phyloP scores from a whole-genome alignment of 2,888 invertebrate species.

The Harpalus rubripes region DNA sequence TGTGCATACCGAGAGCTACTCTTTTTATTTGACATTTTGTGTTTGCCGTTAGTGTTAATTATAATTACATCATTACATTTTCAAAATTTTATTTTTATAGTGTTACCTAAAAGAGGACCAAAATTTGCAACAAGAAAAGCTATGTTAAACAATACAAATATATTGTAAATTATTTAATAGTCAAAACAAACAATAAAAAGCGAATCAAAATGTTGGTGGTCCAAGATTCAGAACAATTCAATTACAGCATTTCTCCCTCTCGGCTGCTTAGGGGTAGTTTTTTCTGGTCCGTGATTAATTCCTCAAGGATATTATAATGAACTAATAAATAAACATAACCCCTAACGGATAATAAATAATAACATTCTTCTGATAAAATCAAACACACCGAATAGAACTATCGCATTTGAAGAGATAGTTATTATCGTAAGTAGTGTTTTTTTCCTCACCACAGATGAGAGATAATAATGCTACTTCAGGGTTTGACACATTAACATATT shows the following conservation, averaged over 20 bases:
- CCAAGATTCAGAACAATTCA: conserved; percentile 34
- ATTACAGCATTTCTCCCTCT: conserved; percentile 32
- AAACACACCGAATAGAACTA: conserved; percentile 21
- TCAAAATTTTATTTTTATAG: no score
- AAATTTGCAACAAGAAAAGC: no score
- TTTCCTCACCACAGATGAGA: conserved; percentile 12
- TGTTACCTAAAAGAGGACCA: no score
- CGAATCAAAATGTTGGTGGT: conserved; percentile 53
- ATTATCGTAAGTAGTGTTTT: conserved; percentile 33
- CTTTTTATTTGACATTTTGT: no score
- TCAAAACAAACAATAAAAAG: no score
- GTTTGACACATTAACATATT: conserved; percentile 47
- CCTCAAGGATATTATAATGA: conserved; percentile 48
- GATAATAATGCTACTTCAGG: conserved; percentile 20
- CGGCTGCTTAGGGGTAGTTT: conserved; percentile 2
- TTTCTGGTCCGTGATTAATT: no score
- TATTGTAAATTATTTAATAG: no score
- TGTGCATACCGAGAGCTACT: no score
- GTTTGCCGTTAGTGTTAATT: no score
- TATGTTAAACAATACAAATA: no score
- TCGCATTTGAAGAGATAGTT: conserved; percentile 5
- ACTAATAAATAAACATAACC: conserved; percentile 61
- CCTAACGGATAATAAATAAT: conserved; percentile 58
- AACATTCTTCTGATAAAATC: conserved; percentile 58
- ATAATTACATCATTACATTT: no score